Evolutionary conservation across 2,888 invertebrate species (phyloP), one percentile per base, ranked within the genome.

Genomic region (Tinea trinotella): DNA sequence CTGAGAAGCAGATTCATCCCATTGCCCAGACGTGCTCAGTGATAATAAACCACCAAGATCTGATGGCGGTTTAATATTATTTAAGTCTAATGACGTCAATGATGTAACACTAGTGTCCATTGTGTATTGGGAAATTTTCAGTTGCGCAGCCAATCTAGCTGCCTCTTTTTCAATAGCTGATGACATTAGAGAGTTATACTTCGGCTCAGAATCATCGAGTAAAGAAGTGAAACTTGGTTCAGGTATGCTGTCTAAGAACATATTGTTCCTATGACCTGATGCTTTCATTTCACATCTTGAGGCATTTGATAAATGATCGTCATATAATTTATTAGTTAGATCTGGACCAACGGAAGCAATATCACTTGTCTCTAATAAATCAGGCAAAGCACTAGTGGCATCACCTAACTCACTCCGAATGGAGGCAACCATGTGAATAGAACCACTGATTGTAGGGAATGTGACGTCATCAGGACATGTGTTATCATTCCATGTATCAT

Each of bases 401-500:
- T 87, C 83, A 1, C 71, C 78, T 2, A 75, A 71, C 60, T 92
- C 90, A 61, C 90, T 90, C 55, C 88, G 88, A 56, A 92, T 88
- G 0, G 93, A 92, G 0, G 90, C 88, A 1, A 91, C 88, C 63
- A 92, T 81, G 0, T 93, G 94, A 0, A 90, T 90, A 30, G 93
- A 92, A 24, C 92, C 90, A 60, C 93, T 93, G 54, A 94, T 90
- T 52, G 93, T 94, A 0, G 94, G 94, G 70, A 94, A 94, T 0
- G 94, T 93, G 24, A 93, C 85, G 67, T 93, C 93, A 68, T 93
- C 93, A 0, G 92, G 92, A 53, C 91, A 91, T 0, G 92, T 90
- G 69, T 93, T 92, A 55, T 94, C 94, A 64, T 92, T 93, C 94
- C 94, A 94, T 0, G 93, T 93, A 67, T 93, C 93, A 13, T 87